Base-by-base conservation (phyloP, 2,888 invertebrate species). In the Aromia moschata region DNA sequence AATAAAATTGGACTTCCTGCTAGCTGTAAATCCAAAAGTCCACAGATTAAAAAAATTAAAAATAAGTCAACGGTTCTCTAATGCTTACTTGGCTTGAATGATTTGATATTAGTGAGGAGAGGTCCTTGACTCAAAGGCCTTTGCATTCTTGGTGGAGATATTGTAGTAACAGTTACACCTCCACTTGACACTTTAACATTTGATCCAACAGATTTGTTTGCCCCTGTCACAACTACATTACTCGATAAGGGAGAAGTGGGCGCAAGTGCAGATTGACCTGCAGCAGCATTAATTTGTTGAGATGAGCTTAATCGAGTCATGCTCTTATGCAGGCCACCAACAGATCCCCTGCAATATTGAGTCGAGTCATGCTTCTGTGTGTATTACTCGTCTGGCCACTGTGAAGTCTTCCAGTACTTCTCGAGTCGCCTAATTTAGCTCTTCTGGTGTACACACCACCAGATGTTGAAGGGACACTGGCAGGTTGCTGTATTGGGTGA, bases 301-400 rank as follows among this genome's bases (percentile, higher is more conserved):
- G 91, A 91, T 10, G 90, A 90, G 60, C 91, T 91, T 60, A 92
- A 78, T 33, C 91, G 85, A 5, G 92, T 92, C 91, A 92, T 91
- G 76, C 92, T 92, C 77, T 91, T 92, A 77, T 92, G 91, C 2
- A 92, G 82, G 0, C 91, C 92, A 5, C 90, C 90, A 10, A 91
- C 89, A 0, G 90, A 90, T 11, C 90, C 38, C 88, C 89, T 56
- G 89, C 88, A 56, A 89, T 87, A 78, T 91, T 91, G 12, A 93
- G 84, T 38, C 91, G 81, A 0, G 91, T 92, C 88, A 92, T 91
- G 77, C 91, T 91, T 58, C 92, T 82, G 73, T 90, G 90, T 2
- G 90, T 89, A 72, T 88, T 88, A 9, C 89, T 87, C 70, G 86
- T 87, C 7, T 89, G 86, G 11, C 89, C 86, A 3, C 89, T 87